phyloP scores from a whole-genome alignment of 2,113 vertebrate species.

The Meles meles region DNA sequence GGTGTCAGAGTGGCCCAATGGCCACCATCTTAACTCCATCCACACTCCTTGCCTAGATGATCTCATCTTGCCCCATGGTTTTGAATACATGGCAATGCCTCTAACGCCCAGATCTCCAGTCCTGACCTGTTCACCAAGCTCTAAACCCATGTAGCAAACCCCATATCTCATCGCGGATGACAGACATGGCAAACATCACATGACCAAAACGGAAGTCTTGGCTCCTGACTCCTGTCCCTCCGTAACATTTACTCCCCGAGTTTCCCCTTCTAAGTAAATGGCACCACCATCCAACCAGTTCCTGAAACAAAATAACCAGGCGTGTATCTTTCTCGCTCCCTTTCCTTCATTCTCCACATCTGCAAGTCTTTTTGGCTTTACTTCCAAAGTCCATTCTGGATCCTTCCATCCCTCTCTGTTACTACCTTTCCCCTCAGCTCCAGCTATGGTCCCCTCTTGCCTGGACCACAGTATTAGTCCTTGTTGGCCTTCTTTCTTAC shows the following conservation, averaged over 20 bases:
- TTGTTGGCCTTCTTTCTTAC: neutral
- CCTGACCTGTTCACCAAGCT: neutral
- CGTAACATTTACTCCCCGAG: neutral
- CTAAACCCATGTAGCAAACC: neutral
- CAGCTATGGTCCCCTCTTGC: neutral
- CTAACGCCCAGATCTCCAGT: neutral
- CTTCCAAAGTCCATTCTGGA: neutral
- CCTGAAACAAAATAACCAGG: neutral
- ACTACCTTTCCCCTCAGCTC: neutral
- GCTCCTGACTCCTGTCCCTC: neutral
- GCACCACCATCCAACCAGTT: neutral
- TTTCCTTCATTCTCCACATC: neutral
- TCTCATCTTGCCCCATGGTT: neutral
- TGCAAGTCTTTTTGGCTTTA: neutral
- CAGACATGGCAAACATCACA: neutral
- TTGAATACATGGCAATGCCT: neutral
- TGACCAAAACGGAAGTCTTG: neutral
- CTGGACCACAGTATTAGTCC: neutral
- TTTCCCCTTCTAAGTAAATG: neutral
- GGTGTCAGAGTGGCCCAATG: neutral
- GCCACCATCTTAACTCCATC: neutral
- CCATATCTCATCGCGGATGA: rapidly evolving
- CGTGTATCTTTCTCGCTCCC: neutral
- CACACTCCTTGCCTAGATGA: neutral
- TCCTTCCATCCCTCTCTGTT: neutral